phyloP scores from a whole-genome alignment of 2,113 vertebrate genomes.

The Phasianus colchicus region DNA sequence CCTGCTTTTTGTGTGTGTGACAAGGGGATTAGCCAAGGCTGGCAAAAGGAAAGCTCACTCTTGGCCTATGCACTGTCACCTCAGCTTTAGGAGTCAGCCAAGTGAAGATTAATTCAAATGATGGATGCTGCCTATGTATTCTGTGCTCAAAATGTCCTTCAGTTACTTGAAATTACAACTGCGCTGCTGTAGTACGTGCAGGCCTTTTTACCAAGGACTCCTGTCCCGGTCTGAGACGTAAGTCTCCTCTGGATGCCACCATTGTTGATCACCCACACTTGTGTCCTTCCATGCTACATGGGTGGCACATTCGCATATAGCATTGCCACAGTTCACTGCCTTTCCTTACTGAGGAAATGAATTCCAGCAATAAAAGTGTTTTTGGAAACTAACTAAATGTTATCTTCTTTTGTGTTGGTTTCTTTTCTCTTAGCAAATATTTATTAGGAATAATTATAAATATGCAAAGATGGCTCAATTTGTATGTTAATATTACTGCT shows the following conservation, averaged over 20 bases:
- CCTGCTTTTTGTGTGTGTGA: background rate
- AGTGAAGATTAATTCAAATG: background rate
- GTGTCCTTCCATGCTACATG: rapidly evolving
- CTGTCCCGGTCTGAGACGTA: background rate
- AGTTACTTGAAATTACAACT: background rate
- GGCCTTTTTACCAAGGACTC: background rate
- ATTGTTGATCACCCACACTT: background rate
- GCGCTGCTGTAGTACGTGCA: background rate
- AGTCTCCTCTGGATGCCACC: rapidly evolving
- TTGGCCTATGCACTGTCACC: background rate
- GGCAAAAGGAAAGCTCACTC: background rate
- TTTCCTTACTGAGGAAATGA: background rate
- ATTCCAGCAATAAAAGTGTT: background rate
- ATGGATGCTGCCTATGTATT: background rate
- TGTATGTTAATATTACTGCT: background rate
- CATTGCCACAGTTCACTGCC: background rate
- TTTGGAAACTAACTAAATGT: background rate
- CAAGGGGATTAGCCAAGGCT: background rate
- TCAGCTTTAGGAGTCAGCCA: background rate
- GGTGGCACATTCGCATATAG: rapidly evolving
- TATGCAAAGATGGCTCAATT: background rate
- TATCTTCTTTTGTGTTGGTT: background rate
- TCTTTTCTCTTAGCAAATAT: background rate
- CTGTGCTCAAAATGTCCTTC: background rate
- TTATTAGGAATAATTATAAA: background rate